Conservation (phyloP, 1,140 invertebrate species). For the Conus betulinus region DNA sequence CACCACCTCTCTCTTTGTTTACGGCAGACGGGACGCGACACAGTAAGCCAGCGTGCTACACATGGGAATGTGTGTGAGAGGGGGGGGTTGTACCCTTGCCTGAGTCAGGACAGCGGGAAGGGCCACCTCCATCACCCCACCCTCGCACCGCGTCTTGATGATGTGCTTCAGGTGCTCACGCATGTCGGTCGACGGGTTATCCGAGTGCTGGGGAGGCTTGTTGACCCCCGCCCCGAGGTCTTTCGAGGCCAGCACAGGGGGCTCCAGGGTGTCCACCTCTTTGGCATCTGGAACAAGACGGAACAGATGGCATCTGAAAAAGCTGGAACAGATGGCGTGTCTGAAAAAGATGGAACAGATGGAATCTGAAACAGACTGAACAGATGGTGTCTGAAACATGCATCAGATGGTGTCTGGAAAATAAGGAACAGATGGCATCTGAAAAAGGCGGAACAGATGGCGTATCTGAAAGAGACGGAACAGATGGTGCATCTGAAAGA, state of each 20-base stretch:
- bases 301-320: too few species aligned
- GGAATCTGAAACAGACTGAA: too few species aligned
- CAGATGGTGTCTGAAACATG: too few species aligned
- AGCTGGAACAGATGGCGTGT: too few species aligned
- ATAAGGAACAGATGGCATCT: too few species aligned
- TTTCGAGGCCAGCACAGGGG: background rate
- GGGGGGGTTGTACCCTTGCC: constrained; percentile 38
- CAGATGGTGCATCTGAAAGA: too few species aligned
- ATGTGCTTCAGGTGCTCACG: constrained; percentile 30
- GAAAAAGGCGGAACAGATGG: too few species aligned
- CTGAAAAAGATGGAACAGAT: too few species aligned
- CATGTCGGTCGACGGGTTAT: constrained; percentile 16
- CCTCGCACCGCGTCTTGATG: constrained; percentile 37
- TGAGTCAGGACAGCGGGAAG: constrained; percentile 37
- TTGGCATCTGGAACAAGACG: background rate
- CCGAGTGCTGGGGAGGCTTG: background rate
- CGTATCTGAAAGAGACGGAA: too few species aligned
- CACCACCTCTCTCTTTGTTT: too few species aligned
- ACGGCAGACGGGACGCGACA: too few species aligned
- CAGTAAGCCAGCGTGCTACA: background rate
- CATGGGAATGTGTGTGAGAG: background rate
- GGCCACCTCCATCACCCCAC: constrained; percentile 29
- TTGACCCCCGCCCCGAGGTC: background rate
- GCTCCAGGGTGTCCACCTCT: background rate
- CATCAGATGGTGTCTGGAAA: too few species aligned